Evolutionary conservation across 2,797 vertebrate species (phyloP), one percentile per base, ranked within the genome.

Genomic region (Malurus splendens): DNA sequence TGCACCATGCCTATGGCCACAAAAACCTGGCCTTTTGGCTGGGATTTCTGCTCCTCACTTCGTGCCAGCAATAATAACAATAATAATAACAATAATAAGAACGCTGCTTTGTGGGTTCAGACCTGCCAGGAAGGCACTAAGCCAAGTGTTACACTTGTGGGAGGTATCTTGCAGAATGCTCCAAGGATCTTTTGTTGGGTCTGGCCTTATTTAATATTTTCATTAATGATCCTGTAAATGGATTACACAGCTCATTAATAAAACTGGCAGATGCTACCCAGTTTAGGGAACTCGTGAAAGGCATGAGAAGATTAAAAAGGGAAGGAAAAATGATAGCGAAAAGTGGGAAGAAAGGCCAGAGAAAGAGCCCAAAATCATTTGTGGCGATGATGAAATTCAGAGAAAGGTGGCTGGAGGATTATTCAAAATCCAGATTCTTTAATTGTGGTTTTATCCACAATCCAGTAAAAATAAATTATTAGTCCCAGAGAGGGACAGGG

Each of bases 1-100:
- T 89, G 82, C 87, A 70, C 93, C 95, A 91, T 91, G 77, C 86
- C 90, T 41, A 54, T 93, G 81, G 27, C 86, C 74, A 38, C 92
- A 89, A 62, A 68, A 61, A 25, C 66, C 23, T 2, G 0, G 32
- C 32, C 25, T 42, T 42, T 93, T 90, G 92, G 84, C 89, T 67
- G 64, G 79, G 89, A 27, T 68, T 68, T 56, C 92, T 72, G 59
- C 33, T 93, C 90, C 83, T 91, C 94, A 70, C 93, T 80, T 76
- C 76, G 71, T 83, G 90, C 91, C 94, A 94, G 65, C 66, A 94
- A 93, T 89, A 95, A 94, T 89, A 95, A 94, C 87, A 95, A 95
- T 87, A 94, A 95, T 90, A 94, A 95, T 92, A 94, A 95, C 86
- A 95, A 94, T 93, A 94, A 93, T 68, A 90, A 79, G 93, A 92